Evolutionary conservation across 2,113 vertebrate species (phyloP).

Genomic region (human): DNA sequence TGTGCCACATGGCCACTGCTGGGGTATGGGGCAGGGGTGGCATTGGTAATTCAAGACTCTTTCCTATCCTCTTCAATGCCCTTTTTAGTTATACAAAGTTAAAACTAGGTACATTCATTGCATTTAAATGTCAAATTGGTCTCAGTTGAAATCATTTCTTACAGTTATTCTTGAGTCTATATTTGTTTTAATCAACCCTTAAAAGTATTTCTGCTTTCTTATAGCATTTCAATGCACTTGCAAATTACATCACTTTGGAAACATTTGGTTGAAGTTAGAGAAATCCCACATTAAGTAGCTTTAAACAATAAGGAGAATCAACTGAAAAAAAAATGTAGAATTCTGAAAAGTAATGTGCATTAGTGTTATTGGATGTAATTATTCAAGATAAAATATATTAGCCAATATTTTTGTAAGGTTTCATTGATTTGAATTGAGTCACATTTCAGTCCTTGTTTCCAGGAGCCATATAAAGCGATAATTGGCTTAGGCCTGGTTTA

Average conservation of each 20-base stretch:
- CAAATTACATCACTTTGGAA: neutral
- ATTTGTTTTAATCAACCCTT: neutral
- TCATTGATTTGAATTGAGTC: neutral
- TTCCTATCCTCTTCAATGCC: too few species aligned
- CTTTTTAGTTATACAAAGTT: too few species aligned
- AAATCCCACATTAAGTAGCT: neutral
- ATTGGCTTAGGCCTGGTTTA: neutral
- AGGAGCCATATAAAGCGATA: neutral
- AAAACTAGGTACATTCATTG: neutral
- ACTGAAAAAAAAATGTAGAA: neutral
- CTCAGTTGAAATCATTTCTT: neutral
- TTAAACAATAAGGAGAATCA: neutral
- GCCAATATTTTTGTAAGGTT: accelerated
- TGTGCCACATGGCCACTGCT: too few species aligned
- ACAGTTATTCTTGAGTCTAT: neutral
- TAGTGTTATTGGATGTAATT: neutral
- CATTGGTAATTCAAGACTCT: too few species aligned
- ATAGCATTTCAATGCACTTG: neutral
- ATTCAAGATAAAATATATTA: neutral
- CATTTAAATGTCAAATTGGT: neutral
- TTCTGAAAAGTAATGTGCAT: neutral
- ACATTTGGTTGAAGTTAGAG: neutral
- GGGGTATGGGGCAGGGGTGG: too few species aligned
- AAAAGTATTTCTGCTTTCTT: neutral
- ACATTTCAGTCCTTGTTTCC: neutral